Evolutionary conservation across 2,113 vertebrate genomes (phyloP).

Genomic region (Eleginops maclovinus): DNA sequence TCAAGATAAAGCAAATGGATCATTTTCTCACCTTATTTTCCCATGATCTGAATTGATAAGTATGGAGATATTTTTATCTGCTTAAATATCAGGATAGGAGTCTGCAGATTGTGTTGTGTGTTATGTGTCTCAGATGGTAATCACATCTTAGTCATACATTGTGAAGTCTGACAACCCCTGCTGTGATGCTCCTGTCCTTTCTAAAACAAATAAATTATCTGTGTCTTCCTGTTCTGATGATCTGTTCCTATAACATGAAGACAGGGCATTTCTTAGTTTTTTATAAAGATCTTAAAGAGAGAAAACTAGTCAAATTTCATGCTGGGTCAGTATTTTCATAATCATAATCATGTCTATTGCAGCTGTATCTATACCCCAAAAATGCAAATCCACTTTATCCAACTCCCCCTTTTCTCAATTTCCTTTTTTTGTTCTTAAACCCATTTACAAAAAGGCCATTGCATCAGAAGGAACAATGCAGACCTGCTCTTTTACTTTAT

Average conservation of each 20-base stretch:
- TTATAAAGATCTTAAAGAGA: background rate
- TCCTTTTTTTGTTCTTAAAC: background rate
- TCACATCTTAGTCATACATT: slow-evolving; percentile 34
- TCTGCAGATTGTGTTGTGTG: too few relatives aligned
- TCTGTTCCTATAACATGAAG: too few relatives aligned
- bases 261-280: background rate
- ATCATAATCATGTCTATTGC: background rate
- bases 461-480: slow-evolving; percentile 13
- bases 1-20: slow-evolving; percentile 29
- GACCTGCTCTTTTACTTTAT: slow-evolving; percentile 26
- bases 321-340: background rate
- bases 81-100: slow-evolving; percentile 40
- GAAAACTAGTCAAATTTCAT: background rate
- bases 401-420: background rate
- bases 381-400: background rate
- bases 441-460: background rate
- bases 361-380: background rate
- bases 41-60: slow-evolving; percentile 20
- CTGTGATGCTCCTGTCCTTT: slow-evolving; percentile 17
- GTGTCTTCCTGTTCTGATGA: too few relatives aligned
- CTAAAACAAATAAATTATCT: too few relatives aligned
- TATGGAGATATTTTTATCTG: slow-evolving; percentile 45
- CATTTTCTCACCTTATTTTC: slow-evolving; percentile 17
- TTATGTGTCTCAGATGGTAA: slow-evolving; percentile 29
- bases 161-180: slow-evolving; percentile 50